phyloP scores from a whole-genome alignment of 2,113 vertebrate species.

The Phyllopteryx taeniolatus region DNA sequence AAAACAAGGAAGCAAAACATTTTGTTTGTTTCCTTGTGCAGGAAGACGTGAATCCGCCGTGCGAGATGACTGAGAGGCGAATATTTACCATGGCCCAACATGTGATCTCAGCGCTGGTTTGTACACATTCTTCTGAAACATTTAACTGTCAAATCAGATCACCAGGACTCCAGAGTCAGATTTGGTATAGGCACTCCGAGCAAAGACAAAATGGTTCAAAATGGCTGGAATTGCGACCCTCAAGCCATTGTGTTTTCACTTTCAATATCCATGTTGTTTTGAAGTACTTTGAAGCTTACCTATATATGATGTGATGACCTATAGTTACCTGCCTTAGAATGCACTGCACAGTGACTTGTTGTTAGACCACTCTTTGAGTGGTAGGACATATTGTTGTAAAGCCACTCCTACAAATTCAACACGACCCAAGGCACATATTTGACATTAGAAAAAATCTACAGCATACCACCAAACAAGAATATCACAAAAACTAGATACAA shows the following conservation, averaged over 20 bases:
- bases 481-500: too few species aligned
- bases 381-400: too few species aligned
- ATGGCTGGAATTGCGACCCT: neutral
- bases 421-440: too few species aligned
- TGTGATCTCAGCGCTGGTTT: conserved; percentile 74
- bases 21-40: conserved; percentile 33
- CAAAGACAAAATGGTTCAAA: neutral
- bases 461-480: too few species aligned
- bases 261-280: neutral
- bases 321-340: neutral
- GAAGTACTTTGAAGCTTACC: neutral
- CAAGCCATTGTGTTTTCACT: neutral
- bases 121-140: conserved; percentile 20
- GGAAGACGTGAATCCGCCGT: conserved; percentile 56
- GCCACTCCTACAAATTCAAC: too few species aligned
- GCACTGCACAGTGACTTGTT: neutral
- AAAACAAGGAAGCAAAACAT: neutral
- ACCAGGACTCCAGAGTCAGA: neutral
- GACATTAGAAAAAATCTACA: too few species aligned
- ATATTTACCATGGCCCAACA: conserved; percentile 74
- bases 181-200: neutral
- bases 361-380: neutral
- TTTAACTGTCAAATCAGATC: conserved; percentile 25
- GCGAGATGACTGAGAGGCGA: conserved; percentile 70
- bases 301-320: neutral